A percentile compares a stretch with the other conserved stretches of the same genome.
phyloP scores from a whole-genome alignment of 1,140 invertebrate genomes.

The Microplitis demolitor region DNA sequence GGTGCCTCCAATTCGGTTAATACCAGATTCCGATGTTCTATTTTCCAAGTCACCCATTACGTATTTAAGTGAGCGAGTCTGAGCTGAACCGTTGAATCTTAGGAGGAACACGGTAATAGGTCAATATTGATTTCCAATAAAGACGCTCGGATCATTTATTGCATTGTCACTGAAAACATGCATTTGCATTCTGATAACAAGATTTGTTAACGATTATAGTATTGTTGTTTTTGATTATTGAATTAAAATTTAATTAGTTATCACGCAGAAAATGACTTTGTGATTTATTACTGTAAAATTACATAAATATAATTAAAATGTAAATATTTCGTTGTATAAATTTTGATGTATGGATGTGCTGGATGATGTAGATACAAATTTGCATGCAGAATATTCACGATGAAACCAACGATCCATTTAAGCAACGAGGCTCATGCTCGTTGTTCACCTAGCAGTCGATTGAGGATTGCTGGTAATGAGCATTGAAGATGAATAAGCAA shows the following conservation, averaged over 20 bases:
- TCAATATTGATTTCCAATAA: conserved; percentile 1
- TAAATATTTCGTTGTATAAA: too few species aligned
- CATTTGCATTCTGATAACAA: neutral
- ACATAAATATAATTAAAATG: too few species aligned
- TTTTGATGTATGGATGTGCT: too few species aligned
- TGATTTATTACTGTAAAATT: too few species aligned
- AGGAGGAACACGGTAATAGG: neutral
- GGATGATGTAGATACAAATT: too few species aligned
- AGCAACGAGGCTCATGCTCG: too few species aligned
- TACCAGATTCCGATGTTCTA: neutral
- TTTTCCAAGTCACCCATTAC: neutral
- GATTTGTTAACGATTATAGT: neutral
- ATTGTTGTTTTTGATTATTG: neutral
- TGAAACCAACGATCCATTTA: too few species aligned
- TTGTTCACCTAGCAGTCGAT: too few species aligned
- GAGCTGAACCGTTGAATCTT: neutral
- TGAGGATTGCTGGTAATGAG: neutral
- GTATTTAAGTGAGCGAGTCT: neutral
- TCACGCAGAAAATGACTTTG: too few species aligned
- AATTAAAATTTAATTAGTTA: too few species aligned
- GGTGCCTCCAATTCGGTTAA: neutral
- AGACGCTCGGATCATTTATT: neutral
- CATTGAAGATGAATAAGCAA: neutral
- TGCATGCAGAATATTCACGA: too few species aligned
- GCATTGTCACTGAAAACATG: neutral